These are phyloP conservation scores for Gymnothorax reevesii DNA, from an alignment of 2,797 vertebrate genomes.

Conservation along the genomic window DNA sequence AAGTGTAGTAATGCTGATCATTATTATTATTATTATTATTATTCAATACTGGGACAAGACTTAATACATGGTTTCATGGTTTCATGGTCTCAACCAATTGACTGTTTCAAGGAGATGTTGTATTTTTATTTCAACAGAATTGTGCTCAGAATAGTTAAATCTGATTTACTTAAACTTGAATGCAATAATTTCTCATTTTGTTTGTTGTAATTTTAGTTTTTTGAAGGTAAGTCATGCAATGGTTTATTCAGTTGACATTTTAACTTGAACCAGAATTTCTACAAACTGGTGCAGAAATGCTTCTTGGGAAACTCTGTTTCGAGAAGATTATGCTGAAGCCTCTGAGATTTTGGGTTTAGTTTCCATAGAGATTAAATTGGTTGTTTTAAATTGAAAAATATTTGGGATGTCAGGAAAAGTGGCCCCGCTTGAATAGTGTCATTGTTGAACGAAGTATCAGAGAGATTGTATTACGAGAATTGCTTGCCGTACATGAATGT, in stretches of 20 bases:
- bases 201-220: background rate
- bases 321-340: background rate
- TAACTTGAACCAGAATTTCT: background rate
- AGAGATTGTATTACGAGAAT: background rate
- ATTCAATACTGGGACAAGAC: too few species aligned
- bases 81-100: too few species aligned
- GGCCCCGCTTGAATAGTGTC: background rate
- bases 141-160: background rate
- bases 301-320: background rate
- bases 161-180: background rate
- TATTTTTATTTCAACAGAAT: background rate
- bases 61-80: too few species aligned
- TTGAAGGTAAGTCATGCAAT: background rate
- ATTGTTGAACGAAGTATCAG: background rate
- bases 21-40: too few species aligned
- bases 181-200: background rate
- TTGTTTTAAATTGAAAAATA: background rate
- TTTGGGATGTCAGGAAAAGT: background rate
- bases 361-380: background rate
- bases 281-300: background rate
- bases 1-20: too few species aligned
- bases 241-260: background rate
- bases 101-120: too few species aligned
- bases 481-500: background rate
- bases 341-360: background rate